phyloP scores from a whole-genome alignment of 2,888 invertebrate species.

The Tiliacea citrago region DNA sequence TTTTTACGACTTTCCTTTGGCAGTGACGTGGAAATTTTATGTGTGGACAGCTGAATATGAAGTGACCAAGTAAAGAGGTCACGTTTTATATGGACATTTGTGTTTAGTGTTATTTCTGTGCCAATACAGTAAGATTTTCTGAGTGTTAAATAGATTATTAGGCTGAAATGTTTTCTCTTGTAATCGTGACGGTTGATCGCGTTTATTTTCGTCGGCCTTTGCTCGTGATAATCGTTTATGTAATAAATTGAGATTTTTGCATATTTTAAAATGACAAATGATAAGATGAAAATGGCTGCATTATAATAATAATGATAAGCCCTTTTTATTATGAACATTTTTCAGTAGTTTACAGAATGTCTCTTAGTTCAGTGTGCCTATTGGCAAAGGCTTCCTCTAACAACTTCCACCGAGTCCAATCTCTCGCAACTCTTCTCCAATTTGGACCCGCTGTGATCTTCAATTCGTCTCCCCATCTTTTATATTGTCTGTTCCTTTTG shows the following conservation, averaged over 20 bases:
- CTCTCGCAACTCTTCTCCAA: no score
- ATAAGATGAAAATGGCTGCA: background rate
- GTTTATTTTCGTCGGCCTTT: background rate
- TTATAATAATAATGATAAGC: no score
- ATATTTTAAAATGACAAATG: background rate
- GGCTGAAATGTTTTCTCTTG: background rate
- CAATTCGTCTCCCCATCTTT: no score
- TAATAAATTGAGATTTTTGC: background rate
- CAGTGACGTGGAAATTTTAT: conserved; percentile 59
- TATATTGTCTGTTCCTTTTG: no score
- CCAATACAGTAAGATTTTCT: conserved; percentile 9
- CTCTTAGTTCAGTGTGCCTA: no score
- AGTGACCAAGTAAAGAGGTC: conserved; percentile 35
- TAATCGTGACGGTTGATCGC: no score
- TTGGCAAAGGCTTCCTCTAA: no score
- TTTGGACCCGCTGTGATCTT: no score
- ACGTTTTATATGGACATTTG: conserved; percentile 24
- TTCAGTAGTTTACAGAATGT: no score
- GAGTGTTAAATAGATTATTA: conserved; percentile 1
- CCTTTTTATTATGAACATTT: no score
- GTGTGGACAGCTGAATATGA: conserved; percentile 49
- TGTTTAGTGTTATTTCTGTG: conserved; percentile 44
- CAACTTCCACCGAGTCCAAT: no score
- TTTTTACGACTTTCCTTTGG: conserved; percentile 58
- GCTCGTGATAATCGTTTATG: background rate